Evolutionary conservation across 2,113 vertebrate genomes (phyloP).

Genomic region (Psilopsiagon aymara): DNA sequence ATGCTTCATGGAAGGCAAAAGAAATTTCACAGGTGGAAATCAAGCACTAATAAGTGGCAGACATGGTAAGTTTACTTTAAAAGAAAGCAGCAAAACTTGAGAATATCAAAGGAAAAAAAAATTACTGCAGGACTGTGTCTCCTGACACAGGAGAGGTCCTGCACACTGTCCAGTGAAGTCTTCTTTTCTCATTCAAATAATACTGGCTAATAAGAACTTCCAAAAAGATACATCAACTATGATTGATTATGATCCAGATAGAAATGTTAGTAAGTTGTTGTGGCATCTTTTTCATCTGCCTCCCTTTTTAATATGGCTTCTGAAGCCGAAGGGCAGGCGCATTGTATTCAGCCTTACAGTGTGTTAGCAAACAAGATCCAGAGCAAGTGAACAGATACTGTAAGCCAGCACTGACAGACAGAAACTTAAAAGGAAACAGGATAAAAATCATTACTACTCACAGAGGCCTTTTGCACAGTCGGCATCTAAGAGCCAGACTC

Average conservation of each 20-base stretch:
- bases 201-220: background rate
- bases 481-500: background rate
- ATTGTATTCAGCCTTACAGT: background rate
- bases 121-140: background rate
- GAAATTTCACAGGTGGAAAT: background rate
- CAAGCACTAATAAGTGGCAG: background rate
- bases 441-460: background rate
- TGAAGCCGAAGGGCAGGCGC: background rate
- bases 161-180: background rate
- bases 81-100: background rate
- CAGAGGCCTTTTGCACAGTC: background rate
- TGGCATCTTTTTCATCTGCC: background rate
- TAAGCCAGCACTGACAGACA: background rate
- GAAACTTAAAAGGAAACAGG: background rate
- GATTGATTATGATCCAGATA: background rate
- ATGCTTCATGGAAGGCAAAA: background rate
- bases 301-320: background rate
- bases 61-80: background rate
- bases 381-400: background rate
- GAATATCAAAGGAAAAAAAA: background rate
- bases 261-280: background rate
- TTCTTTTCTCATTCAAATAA: background rate
- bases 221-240: background rate
- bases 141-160: background rate
- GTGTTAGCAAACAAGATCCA: background rate